Conservation (phyloP, 2,113 vertebrate species). For the Antigone vipio region DNA sequence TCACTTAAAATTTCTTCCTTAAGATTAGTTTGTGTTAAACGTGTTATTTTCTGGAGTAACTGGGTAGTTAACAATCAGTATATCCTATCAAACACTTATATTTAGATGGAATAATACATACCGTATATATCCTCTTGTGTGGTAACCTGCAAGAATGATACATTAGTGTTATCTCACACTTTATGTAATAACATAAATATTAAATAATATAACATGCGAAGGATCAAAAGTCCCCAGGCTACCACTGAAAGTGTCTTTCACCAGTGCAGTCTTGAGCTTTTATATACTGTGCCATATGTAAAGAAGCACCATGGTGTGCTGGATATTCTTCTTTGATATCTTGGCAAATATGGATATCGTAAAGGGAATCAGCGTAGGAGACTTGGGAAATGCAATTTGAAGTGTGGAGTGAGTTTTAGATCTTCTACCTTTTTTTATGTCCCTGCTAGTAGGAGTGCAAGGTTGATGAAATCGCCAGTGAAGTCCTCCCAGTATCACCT, state of each 20-base stretch:
- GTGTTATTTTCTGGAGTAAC: background rate
- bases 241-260: background rate
- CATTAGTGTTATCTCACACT: background rate
- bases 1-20: background rate
- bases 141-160: background rate
- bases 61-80: background rate
- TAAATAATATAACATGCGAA: background rate
- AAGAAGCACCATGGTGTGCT: background rate
- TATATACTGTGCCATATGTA: background rate
- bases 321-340: background rate
- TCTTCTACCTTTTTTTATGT: background rate
- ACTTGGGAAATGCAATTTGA: background rate
- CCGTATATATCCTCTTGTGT: background rate
- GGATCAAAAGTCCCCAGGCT: background rate
- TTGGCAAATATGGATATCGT: background rate
- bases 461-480: fast-evolving
- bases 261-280: background rate
- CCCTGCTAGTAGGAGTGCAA: background rate
- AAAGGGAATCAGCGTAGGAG: background rate
- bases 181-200: background rate
- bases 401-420: background rate
- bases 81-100: background rate
- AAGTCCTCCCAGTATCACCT: background rate
- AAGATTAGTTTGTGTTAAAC: background rate
- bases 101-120: background rate